These are phyloP conservation scores for Drosophila hydei DNA, from an alignment of 1,140 invertebrate species.

Conservation along the genomic window DNA sequence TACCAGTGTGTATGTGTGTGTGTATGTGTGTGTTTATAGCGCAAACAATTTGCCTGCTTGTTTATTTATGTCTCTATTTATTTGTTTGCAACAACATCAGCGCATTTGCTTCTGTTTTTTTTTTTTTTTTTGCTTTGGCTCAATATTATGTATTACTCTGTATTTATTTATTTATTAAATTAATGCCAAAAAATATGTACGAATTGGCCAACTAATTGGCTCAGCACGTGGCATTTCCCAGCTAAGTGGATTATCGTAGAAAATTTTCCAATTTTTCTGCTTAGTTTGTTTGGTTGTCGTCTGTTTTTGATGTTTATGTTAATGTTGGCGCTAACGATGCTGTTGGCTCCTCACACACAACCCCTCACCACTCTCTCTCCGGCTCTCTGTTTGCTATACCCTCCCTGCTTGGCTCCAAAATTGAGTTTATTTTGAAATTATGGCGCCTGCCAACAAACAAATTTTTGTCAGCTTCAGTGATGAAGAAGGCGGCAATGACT, in stretches of 20 bases:
- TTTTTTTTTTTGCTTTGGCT: conserved; percentile 33
- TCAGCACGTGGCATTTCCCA: conserved; percentile 26
- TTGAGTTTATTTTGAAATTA: conserved; percentile 23
- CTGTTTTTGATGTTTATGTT: conserved; percentile 18
- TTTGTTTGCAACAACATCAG: conserved; percentile 37
- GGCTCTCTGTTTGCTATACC: no score
- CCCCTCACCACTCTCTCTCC: not conserved
- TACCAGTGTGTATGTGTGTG: conserved; percentile 11
- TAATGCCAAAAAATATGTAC: conserved; percentile 11
- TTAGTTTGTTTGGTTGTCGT: conserved; percentile 1
- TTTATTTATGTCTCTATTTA: conserved; percentile 70
- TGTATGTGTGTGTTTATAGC: conserved; percentile 62
- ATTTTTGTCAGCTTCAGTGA: conserved; percentile 23
- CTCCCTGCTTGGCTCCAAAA: not conserved
- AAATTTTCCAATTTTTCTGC: not conserved
- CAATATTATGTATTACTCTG: conserved; percentile 43
- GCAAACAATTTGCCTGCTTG: conserved; percentile 72
- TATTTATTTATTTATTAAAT: conserved; percentile 32
- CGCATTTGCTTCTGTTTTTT: not conserved
- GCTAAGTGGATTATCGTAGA: conserved; percentile 34
- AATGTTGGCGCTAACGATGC: conserved; percentile 24
- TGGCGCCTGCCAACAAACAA: conserved; percentile 26
- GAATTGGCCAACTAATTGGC: conserved; percentile 36
- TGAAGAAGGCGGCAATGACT: conserved; percentile 38
- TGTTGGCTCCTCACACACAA: not conserved